Evolutionary conservation across 2,888 invertebrate species (phyloP).

Genomic region (Clunio marinus): DNA sequence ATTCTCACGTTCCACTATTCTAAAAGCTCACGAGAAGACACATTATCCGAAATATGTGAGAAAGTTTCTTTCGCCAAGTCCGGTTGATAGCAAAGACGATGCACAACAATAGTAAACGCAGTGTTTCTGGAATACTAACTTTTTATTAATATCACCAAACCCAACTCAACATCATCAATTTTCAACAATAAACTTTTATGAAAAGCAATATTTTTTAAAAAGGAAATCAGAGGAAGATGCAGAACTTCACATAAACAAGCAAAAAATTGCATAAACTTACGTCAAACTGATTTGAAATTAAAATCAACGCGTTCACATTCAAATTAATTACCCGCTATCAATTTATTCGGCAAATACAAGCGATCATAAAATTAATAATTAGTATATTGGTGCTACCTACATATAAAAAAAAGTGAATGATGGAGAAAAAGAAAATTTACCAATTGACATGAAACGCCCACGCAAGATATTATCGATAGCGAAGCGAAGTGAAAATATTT

Average conservation of each 20-base stretch:
- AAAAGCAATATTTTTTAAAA: conserved; percentile 39
- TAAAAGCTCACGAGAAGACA: conserved; percentile 89
- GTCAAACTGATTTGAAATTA: neutral
- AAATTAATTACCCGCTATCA: neutral
- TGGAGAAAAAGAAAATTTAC: too few species aligned
- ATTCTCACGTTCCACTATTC: conserved; percentile 83
- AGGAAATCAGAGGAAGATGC: neutral
- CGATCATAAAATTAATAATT: conserved; percentile 12
- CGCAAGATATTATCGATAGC: neutral
- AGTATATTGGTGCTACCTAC: conserved; percentile 7
- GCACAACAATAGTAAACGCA: conserved; percentile 64
- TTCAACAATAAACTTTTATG: conserved; percentile 39
- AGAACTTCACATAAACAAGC: neutral
- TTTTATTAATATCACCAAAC: neutral
- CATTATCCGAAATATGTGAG: conserved; percentile 88
- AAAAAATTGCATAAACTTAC: neutral
- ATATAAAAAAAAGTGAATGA: neutral
- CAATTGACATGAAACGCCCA: conserved; percentile 5
- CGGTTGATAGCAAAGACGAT: conserved; percentile 78
- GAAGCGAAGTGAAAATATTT: neutral
- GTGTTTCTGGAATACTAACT: conserved; percentile 41
- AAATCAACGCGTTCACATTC: neutral
- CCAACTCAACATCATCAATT: conserved; percentile 43
- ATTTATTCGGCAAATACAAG: neutral
- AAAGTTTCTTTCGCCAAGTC: conserved; percentile 82